Conservation (phyloP, 2,888 invertebrate genomes). For the Polymixis flavicincta region DNA sequence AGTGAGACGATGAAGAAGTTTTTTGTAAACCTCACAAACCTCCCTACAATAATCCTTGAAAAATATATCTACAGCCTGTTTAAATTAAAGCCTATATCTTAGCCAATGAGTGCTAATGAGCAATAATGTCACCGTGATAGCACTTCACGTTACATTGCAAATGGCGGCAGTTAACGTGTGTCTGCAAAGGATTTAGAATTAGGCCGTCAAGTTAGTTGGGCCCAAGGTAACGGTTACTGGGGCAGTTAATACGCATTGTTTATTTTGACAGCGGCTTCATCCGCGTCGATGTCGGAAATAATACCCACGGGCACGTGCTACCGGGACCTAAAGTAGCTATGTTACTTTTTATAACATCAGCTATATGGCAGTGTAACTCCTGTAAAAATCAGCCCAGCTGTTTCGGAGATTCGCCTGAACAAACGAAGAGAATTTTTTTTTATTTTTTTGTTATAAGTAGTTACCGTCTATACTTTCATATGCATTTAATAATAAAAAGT, state of each 20-base stretch:
- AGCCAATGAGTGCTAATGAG: constrained; percentile 45
- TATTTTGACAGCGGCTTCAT: background rate
- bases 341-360: too few species aligned
- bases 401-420: too few species aligned
- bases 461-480: too few species aligned
- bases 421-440: too few species aligned
- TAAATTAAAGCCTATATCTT: constrained; percentile 12
- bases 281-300: too few species aligned
- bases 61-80: background rate
- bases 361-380: too few species aligned
- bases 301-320: too few species aligned
- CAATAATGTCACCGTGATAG: constrained; percentile 45
- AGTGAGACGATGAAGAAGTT: too few species aligned
- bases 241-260: constrained; percentile 15
- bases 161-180: constrained; percentile 33
- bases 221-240: constrained; percentile 39
- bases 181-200: constrained; percentile 61
- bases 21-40: background rate
- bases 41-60: background rate
- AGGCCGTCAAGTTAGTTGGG: constrained; percentile 59
- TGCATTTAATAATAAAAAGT: too few species aligned
- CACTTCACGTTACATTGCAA: constrained; percentile 47
- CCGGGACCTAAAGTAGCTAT: too few species aligned
- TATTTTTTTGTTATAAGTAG: too few species aligned
- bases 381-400: too few species aligned